Conservation (phyloP, 1,140 invertebrate genomes). For the Aphaenogaster ashmeadi region DNA sequence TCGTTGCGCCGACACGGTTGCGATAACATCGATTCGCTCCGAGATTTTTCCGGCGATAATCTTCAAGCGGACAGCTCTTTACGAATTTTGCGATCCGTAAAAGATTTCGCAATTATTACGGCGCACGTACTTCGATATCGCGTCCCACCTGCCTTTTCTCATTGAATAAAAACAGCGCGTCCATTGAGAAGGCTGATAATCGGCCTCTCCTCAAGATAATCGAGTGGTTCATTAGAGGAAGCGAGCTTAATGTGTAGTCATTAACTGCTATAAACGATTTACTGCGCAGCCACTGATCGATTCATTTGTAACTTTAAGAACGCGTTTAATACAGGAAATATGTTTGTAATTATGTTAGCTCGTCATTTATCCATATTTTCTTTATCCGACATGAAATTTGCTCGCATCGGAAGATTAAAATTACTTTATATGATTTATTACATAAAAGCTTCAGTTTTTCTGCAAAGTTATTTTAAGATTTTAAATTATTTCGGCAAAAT, state of each 20-base stretch:
- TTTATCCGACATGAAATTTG: not conserved
- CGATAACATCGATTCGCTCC: not conserved
- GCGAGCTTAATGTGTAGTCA: not conserved
- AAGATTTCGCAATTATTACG: not conserved
- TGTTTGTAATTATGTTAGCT: not conserved
- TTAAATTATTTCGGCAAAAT: not conserved
- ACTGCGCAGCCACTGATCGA: slow-evolving; percentile 25
- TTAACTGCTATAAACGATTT: slow-evolving; percentile 25
- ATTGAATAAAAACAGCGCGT: slow-evolving; percentile 25
- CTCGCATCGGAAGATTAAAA: not conserved
- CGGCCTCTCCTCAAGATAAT: slow-evolving; percentile 23
- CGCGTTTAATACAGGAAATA: not conserved
- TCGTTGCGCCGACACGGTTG: not conserved
- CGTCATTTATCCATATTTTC: not conserved
- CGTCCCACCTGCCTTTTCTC: not conserved
- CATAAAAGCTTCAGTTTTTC: not conserved
- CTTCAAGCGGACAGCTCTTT: not conserved
- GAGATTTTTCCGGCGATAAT: not conserved
- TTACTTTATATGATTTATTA: not conserved
- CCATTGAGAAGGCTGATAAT: slow-evolving; percentile 42
- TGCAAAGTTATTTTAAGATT: not conserved
- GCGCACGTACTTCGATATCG: not conserved
- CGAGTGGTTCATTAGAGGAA: slow-evolving; percentile 35
- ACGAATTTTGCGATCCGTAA: not conserved
- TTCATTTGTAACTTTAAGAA: slow-evolving; percentile 10